These are phyloP conservation scores for Drosophila oshimai DNA, from an alignment of 1,140 invertebrate species.

Conservation along the genomic window DNA sequence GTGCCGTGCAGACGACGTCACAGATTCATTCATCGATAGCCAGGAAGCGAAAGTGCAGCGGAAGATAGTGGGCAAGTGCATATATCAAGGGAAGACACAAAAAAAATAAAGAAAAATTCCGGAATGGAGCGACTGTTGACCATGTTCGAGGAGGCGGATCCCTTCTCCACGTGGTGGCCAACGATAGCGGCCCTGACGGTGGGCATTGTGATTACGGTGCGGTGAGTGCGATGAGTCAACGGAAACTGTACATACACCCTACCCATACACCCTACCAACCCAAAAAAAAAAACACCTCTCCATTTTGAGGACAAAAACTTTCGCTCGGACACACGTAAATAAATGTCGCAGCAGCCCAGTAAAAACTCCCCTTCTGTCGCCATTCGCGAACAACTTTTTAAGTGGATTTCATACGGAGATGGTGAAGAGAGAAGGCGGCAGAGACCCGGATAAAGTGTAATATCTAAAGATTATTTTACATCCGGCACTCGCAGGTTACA, in stretches of 20 bases:
- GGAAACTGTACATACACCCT: constrained; percentile 23
- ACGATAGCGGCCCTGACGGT: constrained; percentile 73
- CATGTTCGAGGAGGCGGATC: constrained; percentile 79
- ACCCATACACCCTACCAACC: neutral
- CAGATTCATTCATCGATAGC: constrained; percentile 47
- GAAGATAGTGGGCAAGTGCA: constrained; percentile 12
- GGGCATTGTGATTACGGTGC: constrained; percentile 74
- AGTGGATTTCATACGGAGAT: constrained; percentile 68
- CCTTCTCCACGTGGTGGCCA: constrained; percentile 82
- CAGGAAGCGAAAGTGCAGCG: constrained; percentile 24
- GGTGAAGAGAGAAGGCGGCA: neutral
- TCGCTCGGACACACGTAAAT: constrained; percentile 62
- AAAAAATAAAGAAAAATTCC: neutral
- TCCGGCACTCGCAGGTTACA: neutral
- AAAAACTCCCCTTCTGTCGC: constrained; percentile 36
- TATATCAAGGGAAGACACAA: neutral
- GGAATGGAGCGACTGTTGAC: constrained; percentile 66
- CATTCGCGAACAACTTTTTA: constrained; percentile 67
- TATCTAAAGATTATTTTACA: constrained; percentile 66
- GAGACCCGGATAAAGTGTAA: constrained; percentile 65
- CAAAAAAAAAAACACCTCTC: too few species aligned
- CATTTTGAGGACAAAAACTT: constrained; percentile 55
- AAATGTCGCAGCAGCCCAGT: constrained; percentile 57
- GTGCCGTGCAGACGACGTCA: constrained; percentile 43
- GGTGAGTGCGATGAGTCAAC: constrained; percentile 71